Conservation (phyloP, 1,140 invertebrate species). For the Atta cephalotes region DNA sequence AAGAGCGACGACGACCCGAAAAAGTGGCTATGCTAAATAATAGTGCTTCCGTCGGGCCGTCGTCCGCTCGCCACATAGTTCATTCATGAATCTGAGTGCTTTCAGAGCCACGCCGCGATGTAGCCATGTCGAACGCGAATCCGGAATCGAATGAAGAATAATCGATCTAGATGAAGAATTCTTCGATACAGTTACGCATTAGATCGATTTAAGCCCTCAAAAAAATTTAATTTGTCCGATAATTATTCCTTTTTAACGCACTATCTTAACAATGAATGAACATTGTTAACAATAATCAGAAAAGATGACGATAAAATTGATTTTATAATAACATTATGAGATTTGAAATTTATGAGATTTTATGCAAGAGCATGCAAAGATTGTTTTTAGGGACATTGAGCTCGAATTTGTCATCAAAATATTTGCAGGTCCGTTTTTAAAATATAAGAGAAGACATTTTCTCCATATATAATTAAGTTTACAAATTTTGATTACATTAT, state of each 20-base stretch:
- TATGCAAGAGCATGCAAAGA: no score
- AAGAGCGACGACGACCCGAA: conserved; percentile 68
- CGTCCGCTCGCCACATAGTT: conserved; percentile 77
- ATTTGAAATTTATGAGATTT: no score
- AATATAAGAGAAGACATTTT: no score
- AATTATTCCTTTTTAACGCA: background rate
- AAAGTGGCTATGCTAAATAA: conserved; percentile 86
- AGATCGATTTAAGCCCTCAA: background rate
- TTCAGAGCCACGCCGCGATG: conserved; percentile 52
- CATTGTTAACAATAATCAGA: conserved; percentile 1
- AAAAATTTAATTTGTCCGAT: conserved; percentile 11
- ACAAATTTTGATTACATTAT: no score
- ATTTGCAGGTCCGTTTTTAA: no score
- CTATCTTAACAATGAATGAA: background rate
- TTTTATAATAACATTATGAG: no score
- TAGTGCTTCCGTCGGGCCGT: conserved; percentile 77
- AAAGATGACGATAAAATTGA: background rate
- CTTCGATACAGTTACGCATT: conserved; percentile 2
- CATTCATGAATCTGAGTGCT: conserved; percentile 81
- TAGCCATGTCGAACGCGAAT: conserved; percentile 32
- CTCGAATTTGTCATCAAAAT: no score
- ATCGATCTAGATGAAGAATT: conserved; percentile 20
- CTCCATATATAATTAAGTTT: no score
- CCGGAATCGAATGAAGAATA: conserved; percentile 27
- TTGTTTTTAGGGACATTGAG: no score